These are phyloP conservation scores for Heliornis fulica DNA, from an alignment of 2,113 vertebrate genomes.

Conservation along the genomic window DNA sequence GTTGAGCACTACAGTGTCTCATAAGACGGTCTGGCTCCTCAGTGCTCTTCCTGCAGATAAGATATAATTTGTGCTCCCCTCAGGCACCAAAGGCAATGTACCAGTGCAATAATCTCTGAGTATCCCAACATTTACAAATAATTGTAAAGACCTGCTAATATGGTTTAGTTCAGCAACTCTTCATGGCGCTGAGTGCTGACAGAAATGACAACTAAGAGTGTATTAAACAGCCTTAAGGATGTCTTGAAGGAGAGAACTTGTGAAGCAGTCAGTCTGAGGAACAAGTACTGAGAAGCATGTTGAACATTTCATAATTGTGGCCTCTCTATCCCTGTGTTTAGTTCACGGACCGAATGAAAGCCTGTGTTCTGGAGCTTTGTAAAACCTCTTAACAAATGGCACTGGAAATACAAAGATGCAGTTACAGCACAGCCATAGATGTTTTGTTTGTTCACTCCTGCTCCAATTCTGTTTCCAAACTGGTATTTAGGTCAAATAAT, in stretches of 20 bases:
- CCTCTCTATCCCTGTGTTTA: background rate
- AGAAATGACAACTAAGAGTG: background rate
- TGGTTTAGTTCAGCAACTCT: slow-evolving; percentile 51
- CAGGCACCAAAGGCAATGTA: slow-evolving; percentile 44
- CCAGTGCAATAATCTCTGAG: slow-evolving; percentile 37
- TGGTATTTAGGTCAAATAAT: background rate
- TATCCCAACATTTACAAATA: slow-evolving; percentile 53
- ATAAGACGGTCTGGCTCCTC: background rate
- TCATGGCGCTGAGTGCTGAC: slow-evolving; percentile 14
- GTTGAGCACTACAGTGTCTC: background rate
- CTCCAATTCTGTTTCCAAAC: background rate
- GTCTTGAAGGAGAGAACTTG: background rate
- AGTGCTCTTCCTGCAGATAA: slow-evolving; percentile 47
- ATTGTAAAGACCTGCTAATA: slow-evolving; percentile 54
- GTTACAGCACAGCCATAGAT: background rate
- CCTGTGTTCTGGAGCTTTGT: background rate
- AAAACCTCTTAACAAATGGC: background rate
- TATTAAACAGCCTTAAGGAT: background rate
- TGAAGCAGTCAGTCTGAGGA: background rate
- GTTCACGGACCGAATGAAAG: accelerated
- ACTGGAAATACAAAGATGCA: background rate
- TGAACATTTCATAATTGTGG: background rate
- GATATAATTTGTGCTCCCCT: slow-evolving; percentile 46
- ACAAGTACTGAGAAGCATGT: background rate
- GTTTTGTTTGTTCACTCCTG: background rate